Evolutionary conservation across 1,140 invertebrate genomes (phyloP).

Genomic region (Platyscapa corneri): DNA sequence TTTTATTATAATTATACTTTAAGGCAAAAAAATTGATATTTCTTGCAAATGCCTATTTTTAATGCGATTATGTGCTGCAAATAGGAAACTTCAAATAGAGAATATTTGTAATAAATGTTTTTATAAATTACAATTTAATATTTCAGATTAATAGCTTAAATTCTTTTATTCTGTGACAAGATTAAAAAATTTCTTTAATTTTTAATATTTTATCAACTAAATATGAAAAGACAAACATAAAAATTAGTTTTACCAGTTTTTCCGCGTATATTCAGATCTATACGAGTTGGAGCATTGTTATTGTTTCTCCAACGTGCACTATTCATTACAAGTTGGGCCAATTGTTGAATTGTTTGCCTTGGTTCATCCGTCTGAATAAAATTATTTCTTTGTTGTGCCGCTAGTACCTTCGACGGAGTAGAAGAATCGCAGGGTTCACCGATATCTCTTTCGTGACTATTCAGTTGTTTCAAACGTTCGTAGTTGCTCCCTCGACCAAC

Average conservation of each 20-base stretch:
- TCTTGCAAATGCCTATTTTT: too few relatives aligned
- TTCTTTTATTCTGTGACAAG: too few relatives aligned
- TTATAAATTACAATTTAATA: too few relatives aligned
- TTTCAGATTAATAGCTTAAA: too few relatives aligned
- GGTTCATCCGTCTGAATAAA: conserved; percentile 51
- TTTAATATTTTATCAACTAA: too few relatives aligned
- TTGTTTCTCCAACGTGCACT: conserved; percentile 69
- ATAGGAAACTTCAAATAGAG: too few relatives aligned
- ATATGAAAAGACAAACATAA: neutral
- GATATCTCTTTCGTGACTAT: conserved; percentile 47
- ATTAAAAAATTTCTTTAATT: too few relatives aligned
- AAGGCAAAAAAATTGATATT: too few relatives aligned
- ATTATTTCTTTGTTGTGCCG: conserved; percentile 1
- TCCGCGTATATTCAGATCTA: conserved; percentile 20
- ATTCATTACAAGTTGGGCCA: conserved; percentile 70
- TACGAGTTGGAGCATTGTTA: conserved; percentile 30
- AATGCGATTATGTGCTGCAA: too few relatives aligned
- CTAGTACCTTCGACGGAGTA: conserved; percentile 64
- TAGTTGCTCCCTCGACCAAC: conserved; percentile 66
- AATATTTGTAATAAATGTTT: too few relatives aligned
- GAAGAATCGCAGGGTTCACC: conserved; percentile 64
- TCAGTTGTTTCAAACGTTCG: conserved; percentile 61
- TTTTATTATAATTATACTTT: too few relatives aligned
- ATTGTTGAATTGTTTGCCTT: conserved; percentile 68
- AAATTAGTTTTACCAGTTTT: conserved; percentile 29